Conservation (phyloP, 2,797 vertebrate species). For the Phrynocephalus forsythii region DNA sequence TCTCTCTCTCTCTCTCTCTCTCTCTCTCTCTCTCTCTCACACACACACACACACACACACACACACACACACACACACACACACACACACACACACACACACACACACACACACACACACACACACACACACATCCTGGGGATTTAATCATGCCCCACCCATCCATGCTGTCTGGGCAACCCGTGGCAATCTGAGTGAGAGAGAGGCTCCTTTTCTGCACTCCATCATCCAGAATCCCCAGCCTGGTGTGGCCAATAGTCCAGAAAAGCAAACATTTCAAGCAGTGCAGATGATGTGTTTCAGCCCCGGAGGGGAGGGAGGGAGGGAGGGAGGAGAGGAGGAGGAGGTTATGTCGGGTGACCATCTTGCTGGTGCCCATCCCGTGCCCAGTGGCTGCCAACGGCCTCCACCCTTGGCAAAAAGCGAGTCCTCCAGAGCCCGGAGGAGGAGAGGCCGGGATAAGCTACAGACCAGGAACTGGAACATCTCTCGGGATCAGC, state of each 20-base stretch:
- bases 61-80: too few relatives aligned
- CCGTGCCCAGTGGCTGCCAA: neutral
- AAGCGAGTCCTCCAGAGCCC: neutral
- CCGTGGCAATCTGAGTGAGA: neutral
- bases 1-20: too few relatives aligned
- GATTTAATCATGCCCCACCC: too few relatives aligned
- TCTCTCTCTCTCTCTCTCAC: too few relatives aligned
- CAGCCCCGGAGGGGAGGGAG: accelerated
- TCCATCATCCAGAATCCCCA: neutral
- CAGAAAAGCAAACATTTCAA: neutral
- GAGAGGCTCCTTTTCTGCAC: neutral
- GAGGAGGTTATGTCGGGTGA: neutral
- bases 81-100: too few relatives aligned
- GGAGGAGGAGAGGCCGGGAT: neutral
- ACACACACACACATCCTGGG: too few relatives aligned
- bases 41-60: too few relatives aligned
- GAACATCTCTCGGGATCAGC: neutral
- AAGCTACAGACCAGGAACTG: neutral
- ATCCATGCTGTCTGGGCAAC: neutral
- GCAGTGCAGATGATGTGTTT: neutral
- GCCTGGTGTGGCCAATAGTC: too few relatives aligned
- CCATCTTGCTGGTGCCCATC: neutral
- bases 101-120: too few relatives aligned
- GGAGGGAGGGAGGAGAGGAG: neutral
- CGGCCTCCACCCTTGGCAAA: neutral